Percentiles rank a stretch among this genome's conserved stretches.
Conservation (phyloP, 2,888 invertebrate genomes). For the Portevinia maculata region DNA sequence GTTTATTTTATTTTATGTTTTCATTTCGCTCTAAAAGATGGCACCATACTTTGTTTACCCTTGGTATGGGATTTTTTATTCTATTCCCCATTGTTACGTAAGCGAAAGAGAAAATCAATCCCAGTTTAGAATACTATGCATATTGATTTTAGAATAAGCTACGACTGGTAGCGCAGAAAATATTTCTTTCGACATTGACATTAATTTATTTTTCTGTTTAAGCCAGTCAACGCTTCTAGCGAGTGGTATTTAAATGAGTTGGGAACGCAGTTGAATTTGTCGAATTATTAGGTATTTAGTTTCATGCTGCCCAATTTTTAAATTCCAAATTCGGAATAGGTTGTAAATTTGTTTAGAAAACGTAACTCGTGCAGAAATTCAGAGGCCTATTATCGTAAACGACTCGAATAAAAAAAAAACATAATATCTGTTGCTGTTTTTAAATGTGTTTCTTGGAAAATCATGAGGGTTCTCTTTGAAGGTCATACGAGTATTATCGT, state of each 20-base stretch:
- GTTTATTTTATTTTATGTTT: constrained; percentile 1
- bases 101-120: constrained; percentile 23
- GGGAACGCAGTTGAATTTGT: background rate
- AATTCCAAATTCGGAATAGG: no score
- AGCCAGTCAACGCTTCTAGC: background rate
- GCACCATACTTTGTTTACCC: constrained; percentile 33
- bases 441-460: no score
- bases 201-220: constrained; percentile 13
- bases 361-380: no score
- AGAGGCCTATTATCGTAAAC: no score
- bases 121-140: constrained; percentile 3
- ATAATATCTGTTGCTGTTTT: no score
- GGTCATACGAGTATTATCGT: no score
- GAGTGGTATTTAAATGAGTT: background rate
- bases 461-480: no score
- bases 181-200: constrained; percentile 17
- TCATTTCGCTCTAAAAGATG: constrained; percentile 5
- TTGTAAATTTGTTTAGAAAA: no score
- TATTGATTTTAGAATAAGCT: constrained; percentile 34
- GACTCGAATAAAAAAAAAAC: no score
- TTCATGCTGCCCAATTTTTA: background rate
- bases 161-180: background rate
- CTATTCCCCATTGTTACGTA: background rate
- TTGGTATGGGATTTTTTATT: constrained; percentile 49
- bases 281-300: background rate